A percentile compares a stretch with the other conserved stretches of the same genome.
Evolutionary conservation across 1,140 invertebrate species (phyloP).

Genomic region (Melipona quadrifasciata): DNA sequence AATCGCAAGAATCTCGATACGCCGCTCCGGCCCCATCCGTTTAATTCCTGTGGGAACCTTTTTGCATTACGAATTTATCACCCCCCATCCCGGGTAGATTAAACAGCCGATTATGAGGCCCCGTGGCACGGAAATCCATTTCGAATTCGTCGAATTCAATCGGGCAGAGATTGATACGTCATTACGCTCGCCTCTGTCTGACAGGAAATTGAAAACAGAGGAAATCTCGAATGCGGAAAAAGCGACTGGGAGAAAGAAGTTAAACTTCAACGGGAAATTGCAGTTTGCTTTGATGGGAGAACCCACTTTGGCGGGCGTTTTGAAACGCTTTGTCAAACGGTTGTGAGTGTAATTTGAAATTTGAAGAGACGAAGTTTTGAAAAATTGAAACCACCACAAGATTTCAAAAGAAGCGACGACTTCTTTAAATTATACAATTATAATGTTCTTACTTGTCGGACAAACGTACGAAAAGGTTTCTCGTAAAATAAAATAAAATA

Average conservation of each 20-base stretch:
- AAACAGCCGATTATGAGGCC: constrained; percentile 13
- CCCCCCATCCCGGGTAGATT: neutral
- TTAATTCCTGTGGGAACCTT: constrained; percentile 48
- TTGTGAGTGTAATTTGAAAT: neutral
- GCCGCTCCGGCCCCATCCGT: neutral
- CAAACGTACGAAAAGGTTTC: too few species aligned
- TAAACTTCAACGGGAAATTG: constrained; percentile 1
- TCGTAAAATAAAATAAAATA: too few species aligned
- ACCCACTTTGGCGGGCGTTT: neutral
- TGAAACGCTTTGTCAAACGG: neutral
- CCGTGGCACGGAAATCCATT: neutral
- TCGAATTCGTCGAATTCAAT: constrained; percentile 5
- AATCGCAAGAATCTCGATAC: constrained; percentile 48
- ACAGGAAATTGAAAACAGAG: constrained; percentile 40
- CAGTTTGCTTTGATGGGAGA: neutral
- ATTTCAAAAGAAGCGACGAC: neutral
- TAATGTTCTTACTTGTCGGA: too few species aligned
- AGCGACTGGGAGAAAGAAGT: neutral
- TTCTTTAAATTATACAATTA: neutral
- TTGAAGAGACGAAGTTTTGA: too few species aligned
- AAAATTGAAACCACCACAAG: too few species aligned
- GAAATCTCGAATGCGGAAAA: constrained; percentile 3
- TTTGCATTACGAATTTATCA: constrained; percentile 35
- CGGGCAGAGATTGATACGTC: constrained; percentile 17
- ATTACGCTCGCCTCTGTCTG: neutral